Evolutionary conservation across 2,888 invertebrate genomes (phyloP), one percentile per base, ranked within the genome.

Genomic region (Rhingia rostrata): DNA sequence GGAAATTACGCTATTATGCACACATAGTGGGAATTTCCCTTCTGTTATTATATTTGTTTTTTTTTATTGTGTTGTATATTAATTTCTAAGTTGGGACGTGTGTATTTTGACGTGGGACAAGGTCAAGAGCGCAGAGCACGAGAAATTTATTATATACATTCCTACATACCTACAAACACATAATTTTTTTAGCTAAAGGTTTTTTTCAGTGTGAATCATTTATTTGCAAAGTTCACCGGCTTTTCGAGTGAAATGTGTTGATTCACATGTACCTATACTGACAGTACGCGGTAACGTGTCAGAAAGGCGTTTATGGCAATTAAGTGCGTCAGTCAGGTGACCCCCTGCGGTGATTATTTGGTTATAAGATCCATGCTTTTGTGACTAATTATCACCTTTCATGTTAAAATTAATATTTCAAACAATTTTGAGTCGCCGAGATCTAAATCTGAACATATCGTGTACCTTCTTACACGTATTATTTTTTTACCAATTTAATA

Each of bases 71-170:
- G n/a, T n/a, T 63, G 54, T 49, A 75, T 82, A 83, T 84, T 79
- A 84, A 84, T 79, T 78, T 83, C 79, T 70, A 79, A 79, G 53
- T 84, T 74, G 67, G 79, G 67, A 69, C 64, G 58, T 64, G 53
- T 63, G 69, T 79, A 78, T 79, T 84, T 84, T 74, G 79, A 84
- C 74, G 74, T 64, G 79, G 54, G 79, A 84, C 83, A 84, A 84
- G 83, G 83, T 84, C 83, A 84, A 84, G 83, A 79, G 69, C 83
- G 73, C 79, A 58, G 69, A 74, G 67, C 63, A 69, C 67, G 73
- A 73, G 74, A 79, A 79, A 84, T 69, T 53, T 56, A 47, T 58
- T 69, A 79, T 60, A 73, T 61, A 53, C 51, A 43, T 30, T 58
- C 33, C 4, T 32, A 75, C 10, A 3, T 41, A 10, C 10, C 41